A percentile compares a stretch with the other conserved stretches of the same genome.
Conservation (phyloP, 1,140 invertebrate species). For the Nasonia vitripennis region DNA sequence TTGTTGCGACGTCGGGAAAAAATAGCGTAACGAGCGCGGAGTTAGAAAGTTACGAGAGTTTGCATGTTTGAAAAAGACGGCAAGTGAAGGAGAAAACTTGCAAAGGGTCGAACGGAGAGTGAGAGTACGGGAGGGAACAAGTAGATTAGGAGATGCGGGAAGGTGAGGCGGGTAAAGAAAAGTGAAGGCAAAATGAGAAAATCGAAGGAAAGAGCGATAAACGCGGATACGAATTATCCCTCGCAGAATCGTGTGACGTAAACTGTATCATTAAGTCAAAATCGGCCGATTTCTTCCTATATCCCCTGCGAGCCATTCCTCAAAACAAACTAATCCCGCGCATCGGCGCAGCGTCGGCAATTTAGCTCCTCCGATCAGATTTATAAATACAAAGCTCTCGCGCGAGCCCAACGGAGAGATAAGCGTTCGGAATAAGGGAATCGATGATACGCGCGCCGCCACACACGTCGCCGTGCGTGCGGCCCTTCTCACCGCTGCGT, state of each 20-base stretch:
- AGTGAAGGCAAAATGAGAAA: slow-evolving; percentile 25
- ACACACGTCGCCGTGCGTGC: neutral
- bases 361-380: neutral
- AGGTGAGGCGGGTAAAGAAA: slow-evolving; percentile 11
- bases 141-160: slow-evolving; percentile 36
- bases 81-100: slow-evolving; percentile 5
- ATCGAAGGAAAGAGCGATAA: slow-evolving; percentile 19
- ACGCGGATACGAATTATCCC: slow-evolving; percentile 6
- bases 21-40: neutral
- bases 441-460: neutral
- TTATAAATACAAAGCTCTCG: too few species aligned
- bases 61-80: slow-evolving; percentile 3
- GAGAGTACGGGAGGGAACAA: slow-evolving; percentile 20
- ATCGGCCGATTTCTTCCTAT: neutral
- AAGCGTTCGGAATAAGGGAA: neutral
- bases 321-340: neutral
- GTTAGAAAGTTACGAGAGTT: neutral
- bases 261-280: neutral
- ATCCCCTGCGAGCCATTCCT: neutral
- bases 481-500: neutral
- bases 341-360: neutral
- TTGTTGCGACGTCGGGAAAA: neutral
- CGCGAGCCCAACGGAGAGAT: too few species aligned
- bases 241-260: neutral
- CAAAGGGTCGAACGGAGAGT: slow-evolving; percentile 8